These are phyloP conservation scores for Cheirogaleus major DNA, from an alignment of 2,797 vertebrate genomes.

Conservation along the genomic window DNA sequence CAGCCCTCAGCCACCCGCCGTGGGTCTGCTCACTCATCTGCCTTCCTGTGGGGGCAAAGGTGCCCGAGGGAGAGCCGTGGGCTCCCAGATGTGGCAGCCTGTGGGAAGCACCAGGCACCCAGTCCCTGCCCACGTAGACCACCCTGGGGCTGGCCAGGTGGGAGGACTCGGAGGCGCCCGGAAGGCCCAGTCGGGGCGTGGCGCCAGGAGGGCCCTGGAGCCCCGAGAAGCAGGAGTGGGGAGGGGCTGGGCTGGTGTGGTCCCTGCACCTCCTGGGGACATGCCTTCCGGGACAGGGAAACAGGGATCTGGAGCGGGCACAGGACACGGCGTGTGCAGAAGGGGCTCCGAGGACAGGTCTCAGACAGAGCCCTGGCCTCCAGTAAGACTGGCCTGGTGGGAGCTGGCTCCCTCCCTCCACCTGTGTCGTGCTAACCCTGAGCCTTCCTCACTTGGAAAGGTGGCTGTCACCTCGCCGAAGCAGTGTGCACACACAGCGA, in stretches of 20 bases:
- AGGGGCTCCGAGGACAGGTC: neutral
- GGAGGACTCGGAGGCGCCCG: neutral
- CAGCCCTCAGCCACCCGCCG: fast-evolving
- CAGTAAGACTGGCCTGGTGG: fast-evolving
- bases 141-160: neutral
- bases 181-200: neutral
- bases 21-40: no score
- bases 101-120: no score
- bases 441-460: neutral
- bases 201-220: neutral
- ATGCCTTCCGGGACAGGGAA: neutral
- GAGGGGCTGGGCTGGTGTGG: neutral
- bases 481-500: fast-evolving
- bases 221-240: fast-evolving
- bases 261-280: fast-evolving
- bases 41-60: neutral
- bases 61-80: fast-evolving
- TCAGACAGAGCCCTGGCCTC: neutral
- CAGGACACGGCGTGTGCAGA: fast-evolving
- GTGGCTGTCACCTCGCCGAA: fast-evolving
- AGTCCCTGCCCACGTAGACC: neutral
- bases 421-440: neutral
- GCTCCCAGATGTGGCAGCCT: neutral
- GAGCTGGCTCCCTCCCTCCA: fast-evolving
- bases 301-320: neutral